phyloP scores from a whole-genome alignment of 2,888 invertebrate species.

The Tipula lateralis region DNA sequence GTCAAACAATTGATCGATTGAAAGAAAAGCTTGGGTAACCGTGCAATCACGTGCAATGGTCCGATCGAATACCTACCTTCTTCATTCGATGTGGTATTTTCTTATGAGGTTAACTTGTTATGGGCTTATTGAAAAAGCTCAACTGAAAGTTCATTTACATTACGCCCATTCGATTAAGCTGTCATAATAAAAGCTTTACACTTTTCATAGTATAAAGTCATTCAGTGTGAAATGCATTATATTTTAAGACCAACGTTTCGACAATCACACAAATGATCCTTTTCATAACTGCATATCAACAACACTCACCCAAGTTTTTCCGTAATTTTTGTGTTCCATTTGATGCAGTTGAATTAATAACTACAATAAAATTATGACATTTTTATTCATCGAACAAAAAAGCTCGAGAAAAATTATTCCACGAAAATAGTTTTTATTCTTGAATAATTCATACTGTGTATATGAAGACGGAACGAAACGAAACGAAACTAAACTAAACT shows the following conservation, averaged over 20 bases:
- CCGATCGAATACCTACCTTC: too few species aligned
- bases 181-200: too few species aligned
- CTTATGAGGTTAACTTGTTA: too few species aligned
- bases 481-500: neutral
- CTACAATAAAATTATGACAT: neutral
- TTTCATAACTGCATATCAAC: neutral
- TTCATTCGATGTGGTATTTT: too few species aligned
- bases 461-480: neutral
- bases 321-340: neutral
- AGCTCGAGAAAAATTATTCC: neutral
- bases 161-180: too few species aligned
- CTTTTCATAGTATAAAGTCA: too few species aligned
- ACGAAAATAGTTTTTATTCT: neutral
- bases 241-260: neutral
- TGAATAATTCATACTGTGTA: neutral
- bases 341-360: conserved; percentile 15
- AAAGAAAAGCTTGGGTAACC: too few species aligned
- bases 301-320: neutral
- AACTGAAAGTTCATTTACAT: too few species aligned
- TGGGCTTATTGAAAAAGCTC: too few species aligned
- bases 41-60: too few species aligned
- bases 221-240: neutral
- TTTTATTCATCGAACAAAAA: neutral
- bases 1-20: too few species aligned
- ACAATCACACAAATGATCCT: neutral